Percentiles rank a stretch among this genome's conserved stretches.
These are phyloP conservation scores for Saguinus midas DNA, from an alignment of 2,113 vertebrate species.

Conservation along the genomic window DNA sequence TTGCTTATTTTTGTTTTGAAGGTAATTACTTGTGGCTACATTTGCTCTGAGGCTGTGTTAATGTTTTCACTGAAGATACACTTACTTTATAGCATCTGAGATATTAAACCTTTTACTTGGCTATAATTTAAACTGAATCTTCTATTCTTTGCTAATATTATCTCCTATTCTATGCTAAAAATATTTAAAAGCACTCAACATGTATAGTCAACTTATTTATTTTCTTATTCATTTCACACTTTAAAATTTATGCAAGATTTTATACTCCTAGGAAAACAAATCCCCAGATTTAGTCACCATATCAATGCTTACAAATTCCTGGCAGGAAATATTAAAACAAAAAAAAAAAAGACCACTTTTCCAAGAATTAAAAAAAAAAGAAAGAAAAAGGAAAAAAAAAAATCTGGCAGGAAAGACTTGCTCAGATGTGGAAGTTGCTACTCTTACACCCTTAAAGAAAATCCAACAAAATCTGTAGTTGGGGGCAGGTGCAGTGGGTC, in stretches of 20 bases:
- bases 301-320: constrained; percentile 8
- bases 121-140: constrained; percentile 46
- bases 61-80: not conserved
- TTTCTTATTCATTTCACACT: constrained; percentile 30
- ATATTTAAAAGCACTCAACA: not conserved
- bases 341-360: no score
- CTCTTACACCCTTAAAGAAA: not conserved
- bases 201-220: not conserved
- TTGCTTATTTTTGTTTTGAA: constrained; percentile 46
- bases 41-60: constrained; percentile 4
- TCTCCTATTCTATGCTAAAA: not conserved
- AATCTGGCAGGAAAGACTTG: not conserved
- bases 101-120: constrained; percentile 41
- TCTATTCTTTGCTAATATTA: not conserved
- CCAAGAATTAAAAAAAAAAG: no score
- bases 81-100: not conserved
- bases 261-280: not conserved
- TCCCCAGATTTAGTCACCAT: not conserved
- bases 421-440: not conserved
- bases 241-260: not conserved
- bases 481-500: no score
- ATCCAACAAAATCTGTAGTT: not conserved
- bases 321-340: not conserved
- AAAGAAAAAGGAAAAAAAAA: no score
- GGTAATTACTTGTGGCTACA: constrained; percentile 17